Evolutionary conservation across 2,797 vertebrate species (phyloP).

Genomic region (Aplochiton taeniatus): DNA sequence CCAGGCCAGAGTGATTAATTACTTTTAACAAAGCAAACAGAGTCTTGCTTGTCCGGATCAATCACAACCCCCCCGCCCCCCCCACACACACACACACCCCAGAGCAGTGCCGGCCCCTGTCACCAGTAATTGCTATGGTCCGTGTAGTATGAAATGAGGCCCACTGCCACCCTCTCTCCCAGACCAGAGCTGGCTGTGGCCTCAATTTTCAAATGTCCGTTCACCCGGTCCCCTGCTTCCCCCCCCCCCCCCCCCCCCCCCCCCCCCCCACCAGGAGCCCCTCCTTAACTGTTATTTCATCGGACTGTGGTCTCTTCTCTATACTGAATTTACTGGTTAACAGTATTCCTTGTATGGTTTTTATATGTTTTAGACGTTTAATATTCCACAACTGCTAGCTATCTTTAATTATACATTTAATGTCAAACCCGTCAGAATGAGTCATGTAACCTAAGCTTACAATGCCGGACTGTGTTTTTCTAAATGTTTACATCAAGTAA

Average conservation of each 20-base stretch:
- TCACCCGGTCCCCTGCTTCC: constrained; percentile 29
- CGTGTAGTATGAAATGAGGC: constrained; percentile 68
- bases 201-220: constrained; percentile 46
- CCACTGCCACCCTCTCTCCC: constrained; percentile 35
- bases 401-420: too few species aligned
- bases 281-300: constrained; percentile 1
- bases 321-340: too few species aligned
- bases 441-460: too few species aligned
- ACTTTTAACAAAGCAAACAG: constrained; percentile 76
- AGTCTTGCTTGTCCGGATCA: constrained; percentile 72
- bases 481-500: too few species aligned
- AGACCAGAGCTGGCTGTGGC: constrained; percentile 52
- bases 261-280: neutral
- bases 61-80: constrained; percentile 41
- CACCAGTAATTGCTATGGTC: constrained; percentile 67
- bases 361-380: too few species aligned
- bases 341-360: too few species aligned
- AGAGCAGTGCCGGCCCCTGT: constrained; percentile 52
- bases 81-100: neutral
- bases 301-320: neutral
- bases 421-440: too few species aligned
- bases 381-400: too few species aligned
- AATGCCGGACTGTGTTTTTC: too few species aligned
- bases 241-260: constrained; percentile 25
- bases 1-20: constrained; percentile 70